These are phyloP conservation scores for Brachionus plicatilis DNA, from an alignment of 1,140 invertebrate species.

Conservation along the genomic window DNA sequence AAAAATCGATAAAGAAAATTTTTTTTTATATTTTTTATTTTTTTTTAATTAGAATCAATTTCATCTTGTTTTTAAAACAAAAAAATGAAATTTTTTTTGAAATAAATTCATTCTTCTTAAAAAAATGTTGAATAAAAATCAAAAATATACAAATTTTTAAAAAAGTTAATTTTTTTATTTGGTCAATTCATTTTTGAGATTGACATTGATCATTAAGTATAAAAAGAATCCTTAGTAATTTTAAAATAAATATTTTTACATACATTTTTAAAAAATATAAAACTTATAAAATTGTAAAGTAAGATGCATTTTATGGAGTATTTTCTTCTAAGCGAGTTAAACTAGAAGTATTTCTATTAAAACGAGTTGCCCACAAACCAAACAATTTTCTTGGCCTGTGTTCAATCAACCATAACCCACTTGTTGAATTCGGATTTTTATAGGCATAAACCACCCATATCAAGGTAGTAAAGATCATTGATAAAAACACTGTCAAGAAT, in stretches of 20 bases:
- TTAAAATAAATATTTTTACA: not conserved
- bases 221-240: not conserved
- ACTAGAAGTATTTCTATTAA: constrained; percentile 15
- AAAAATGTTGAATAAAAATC: not conserved
- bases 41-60: not conserved
- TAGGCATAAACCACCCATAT: constrained; percentile 87
- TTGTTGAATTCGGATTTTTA: constrained; percentile 83
- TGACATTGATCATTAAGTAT: not conserved
- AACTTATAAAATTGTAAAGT: not conserved
- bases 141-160: not conserved
- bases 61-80: not conserved
- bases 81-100: not conserved
- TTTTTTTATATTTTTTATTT: not conserved
- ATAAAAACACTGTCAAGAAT: constrained; percentile 65
- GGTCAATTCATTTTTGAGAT: not conserved
- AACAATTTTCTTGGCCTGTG: not conserved
- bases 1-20: not conserved
- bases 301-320: not conserved
- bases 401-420: constrained; percentile 91
- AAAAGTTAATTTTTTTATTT: not conserved
- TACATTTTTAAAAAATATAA: not conserved
- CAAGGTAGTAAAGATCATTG: constrained; percentile 60
- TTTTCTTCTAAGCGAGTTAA: not conserved
- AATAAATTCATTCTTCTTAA: not conserved
- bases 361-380: not conserved